Conservation (phyloP, 1,140 invertebrate genomes). For the Prorops nasuta region DNA sequence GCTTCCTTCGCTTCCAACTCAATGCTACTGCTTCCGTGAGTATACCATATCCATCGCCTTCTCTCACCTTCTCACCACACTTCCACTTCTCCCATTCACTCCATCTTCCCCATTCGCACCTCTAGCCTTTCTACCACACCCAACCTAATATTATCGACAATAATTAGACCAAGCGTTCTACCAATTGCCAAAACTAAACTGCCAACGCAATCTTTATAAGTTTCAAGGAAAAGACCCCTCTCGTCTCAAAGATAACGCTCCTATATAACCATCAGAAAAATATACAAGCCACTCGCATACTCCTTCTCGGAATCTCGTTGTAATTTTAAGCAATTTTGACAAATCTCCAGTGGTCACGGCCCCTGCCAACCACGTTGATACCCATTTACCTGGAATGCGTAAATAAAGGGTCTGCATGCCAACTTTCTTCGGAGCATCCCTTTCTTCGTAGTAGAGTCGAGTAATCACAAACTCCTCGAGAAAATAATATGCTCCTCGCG, state of each 20-base stretch:
- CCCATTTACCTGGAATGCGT: slow-evolving; percentile 29
- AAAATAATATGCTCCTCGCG: slow-evolving; percentile 31
- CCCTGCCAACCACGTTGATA: no score
- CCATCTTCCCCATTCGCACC: slow-evolving; percentile 21
- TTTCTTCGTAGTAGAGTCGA: slow-evolving; percentile 12
- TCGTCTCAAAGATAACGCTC: no score
- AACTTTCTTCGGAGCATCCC: slow-evolving; percentile 11
- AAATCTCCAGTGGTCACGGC: no score
- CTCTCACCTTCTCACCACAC: slow-evolving; percentile 26
- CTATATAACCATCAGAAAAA: no score
- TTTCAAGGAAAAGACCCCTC: no score
- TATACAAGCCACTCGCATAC: no score
- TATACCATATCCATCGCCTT: slow-evolving; percentile 28
- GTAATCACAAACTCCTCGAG: slow-evolving; percentile 27
- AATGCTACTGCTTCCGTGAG: slow-evolving; percentile 14
- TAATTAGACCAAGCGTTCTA: slow-evolving; percentile 30
- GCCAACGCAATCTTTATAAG: no score
- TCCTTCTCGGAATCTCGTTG: no score
- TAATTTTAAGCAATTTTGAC: no score
- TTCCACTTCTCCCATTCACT: slow-evolving; percentile 23
- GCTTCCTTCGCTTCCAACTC: slow-evolving; percentile 3
- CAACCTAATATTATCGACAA: slow-evolving; percentile 29
- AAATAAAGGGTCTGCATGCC: slow-evolving; percentile 40
- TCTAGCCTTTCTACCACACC: not conserved
- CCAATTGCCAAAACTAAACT: no score